phyloP scores from a whole-genome alignment of 53 echinoderm and acorn worm species.

The Henricia sp. region DNA sequence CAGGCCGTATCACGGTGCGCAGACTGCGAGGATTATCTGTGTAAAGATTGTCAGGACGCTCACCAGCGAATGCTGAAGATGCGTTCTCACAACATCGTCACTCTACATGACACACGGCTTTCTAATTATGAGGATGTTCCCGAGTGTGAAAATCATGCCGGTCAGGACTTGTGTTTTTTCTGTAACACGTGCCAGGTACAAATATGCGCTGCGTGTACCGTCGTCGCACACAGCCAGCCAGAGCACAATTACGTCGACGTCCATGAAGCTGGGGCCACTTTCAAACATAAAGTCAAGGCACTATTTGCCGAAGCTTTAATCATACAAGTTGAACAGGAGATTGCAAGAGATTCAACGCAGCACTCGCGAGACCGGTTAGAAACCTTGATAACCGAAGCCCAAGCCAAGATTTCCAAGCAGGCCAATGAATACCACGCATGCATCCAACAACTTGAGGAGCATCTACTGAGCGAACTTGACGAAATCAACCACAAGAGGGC shows the following conservation, averaged over 20 bases:
- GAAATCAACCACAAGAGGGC: conserved; percentile 17
- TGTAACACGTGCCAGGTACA: conserved; percentile 28
- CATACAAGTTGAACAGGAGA: not conserved
- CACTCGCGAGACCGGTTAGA: conserved; percentile 18
- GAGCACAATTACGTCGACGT: not conserved
- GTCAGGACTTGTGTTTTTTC: conserved; percentile 29
- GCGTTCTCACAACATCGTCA: conserved; percentile 11
- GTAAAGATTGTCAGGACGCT: conserved; percentile 21
- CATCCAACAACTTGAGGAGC: conserved; percentile 15
- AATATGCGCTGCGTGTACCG: conserved; percentile 31
- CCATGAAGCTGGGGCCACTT: not conserved
- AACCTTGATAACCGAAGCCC: conserved; percentile 8
- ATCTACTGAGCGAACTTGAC: not conserved
- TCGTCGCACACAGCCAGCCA: conserved; percentile 34
- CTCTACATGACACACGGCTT: not conserved
- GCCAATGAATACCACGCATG: conserved; percentile 2
- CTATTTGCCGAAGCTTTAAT: not conserved
- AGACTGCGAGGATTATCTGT: conserved; percentile 40
- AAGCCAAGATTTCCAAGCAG: not conserved
- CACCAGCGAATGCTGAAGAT: conserved; percentile 25
- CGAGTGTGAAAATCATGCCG: conserved; percentile 13
- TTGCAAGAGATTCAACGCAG: not conserved
- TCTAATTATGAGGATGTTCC: not conserved
- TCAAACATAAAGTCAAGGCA: not conserved
- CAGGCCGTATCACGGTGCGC: conserved; percentile 26